Evolutionary conservation across 2,888 invertebrate species (phyloP).

Genomic region (Pasiphila rectangulata): DNA sequence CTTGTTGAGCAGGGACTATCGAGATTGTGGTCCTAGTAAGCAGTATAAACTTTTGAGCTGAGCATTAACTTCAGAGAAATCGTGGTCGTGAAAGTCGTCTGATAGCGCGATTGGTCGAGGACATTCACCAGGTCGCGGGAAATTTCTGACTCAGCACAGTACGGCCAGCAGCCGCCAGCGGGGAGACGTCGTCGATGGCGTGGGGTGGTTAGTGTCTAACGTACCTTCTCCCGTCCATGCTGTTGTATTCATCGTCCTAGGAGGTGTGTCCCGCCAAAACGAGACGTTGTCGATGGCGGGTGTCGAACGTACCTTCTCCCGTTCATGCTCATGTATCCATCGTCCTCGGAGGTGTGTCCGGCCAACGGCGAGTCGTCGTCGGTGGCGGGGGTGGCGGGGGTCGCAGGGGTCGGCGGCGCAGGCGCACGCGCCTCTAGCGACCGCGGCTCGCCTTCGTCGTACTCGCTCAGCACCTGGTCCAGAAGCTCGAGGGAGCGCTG

Average conservation of each 20-base stretch:
- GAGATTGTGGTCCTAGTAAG: too few species aligned
- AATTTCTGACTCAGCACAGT: too few species aligned
- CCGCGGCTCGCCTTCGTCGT: conserved; percentile 87
- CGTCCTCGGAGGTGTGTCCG: conserved; percentile 93
- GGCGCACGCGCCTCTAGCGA: conserved; percentile 72
- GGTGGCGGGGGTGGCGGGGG: conserved; percentile 79
- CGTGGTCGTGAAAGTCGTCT: too few species aligned
- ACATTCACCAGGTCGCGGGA: too few species aligned
- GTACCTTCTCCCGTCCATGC: conserved; percentile 91
- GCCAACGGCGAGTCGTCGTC: conserved; percentile 89
- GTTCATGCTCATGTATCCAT: conserved; percentile 96
- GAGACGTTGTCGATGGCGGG: background rate
- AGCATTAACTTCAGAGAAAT: too few species aligned
- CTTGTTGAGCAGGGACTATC: too few species aligned
- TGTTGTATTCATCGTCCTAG: conserved; percentile 96
- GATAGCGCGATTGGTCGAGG: too few species aligned
- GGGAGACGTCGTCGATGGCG: background rate
- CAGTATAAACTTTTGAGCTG: too few species aligned
- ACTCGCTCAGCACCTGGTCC: conserved; percentile 94
- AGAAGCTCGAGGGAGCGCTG: conserved; percentile 93
- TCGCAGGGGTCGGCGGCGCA: conserved; percentile 75
- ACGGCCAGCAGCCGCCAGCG: too few species aligned
- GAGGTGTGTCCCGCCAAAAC: conserved; percentile 91
- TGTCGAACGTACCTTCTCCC: conserved; percentile 83
- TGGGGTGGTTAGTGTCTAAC: too few species aligned